A percentile compares a stretch with the other conserved stretches of the same genome.
phyloP scores from a whole-genome alignment of 2,888 invertebrate species.

The Scaptomyza caliginosa region DNA sequence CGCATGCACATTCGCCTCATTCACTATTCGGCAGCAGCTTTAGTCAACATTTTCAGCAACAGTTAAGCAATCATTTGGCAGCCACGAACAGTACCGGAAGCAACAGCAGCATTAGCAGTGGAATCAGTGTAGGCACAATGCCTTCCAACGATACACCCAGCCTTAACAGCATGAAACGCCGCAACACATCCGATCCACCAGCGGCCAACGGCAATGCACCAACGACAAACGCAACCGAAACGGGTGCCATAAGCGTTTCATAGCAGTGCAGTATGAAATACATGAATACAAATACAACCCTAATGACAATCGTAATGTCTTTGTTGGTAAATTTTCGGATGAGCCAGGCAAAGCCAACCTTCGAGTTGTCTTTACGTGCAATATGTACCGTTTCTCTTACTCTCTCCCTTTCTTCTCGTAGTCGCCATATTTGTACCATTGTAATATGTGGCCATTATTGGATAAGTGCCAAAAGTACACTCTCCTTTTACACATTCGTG shows the following conservation, averaged over 20 bases:
- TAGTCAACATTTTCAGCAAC: constrained; percentile 82
- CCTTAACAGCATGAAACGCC: constrained; percentile 50
- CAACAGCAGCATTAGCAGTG: constrained; percentile 74
- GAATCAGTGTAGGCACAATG: constrained; percentile 21
- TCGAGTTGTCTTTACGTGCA: constrained; percentile 44
- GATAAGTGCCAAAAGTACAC: constrained; percentile 61
- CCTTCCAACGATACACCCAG: constrained; percentile 31
- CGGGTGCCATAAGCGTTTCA: constrained; percentile 83
- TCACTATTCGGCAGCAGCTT: constrained; percentile 71
- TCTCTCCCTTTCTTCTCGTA: constrained; percentile 10
- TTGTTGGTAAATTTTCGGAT: background rate
- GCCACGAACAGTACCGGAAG: constrained; percentile 57
- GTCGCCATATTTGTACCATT: constrained; percentile 48
- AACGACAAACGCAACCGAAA: constrained; percentile 67
- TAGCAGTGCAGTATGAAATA: constrained; percentile 63
- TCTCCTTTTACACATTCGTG: constrained; percentile 4
- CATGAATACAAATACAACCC: background rate
- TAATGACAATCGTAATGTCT: background rate
- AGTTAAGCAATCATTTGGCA: constrained; percentile 77
- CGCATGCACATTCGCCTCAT: constrained; percentile 54
- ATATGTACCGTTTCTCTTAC: constrained; percentile 24
- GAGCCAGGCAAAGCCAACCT: constrained; percentile 1
- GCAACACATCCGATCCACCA: constrained; percentile 51
- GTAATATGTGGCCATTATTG: constrained; percentile 56
- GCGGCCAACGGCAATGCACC: constrained; percentile 26